These are phyloP conservation scores for Rhea americana DNA, from an alignment of 2,113 vertebrate genomes.

Conservation along the genomic window DNA sequence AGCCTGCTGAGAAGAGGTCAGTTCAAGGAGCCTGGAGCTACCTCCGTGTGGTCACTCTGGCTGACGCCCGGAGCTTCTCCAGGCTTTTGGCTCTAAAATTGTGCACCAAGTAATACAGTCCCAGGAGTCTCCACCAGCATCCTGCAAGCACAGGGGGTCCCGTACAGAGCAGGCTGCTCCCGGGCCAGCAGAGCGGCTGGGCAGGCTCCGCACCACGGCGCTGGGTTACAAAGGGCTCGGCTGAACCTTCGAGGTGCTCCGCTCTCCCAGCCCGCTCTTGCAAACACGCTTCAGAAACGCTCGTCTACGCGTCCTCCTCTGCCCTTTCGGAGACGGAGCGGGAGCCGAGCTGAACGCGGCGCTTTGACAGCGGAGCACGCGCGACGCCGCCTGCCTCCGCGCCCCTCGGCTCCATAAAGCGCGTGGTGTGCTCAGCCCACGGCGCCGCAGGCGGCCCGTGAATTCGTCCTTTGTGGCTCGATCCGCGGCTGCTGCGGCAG, in stretches of 20 bases:
- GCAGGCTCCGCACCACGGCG: neutral
- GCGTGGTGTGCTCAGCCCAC: neutral
- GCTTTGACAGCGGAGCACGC: neutral
- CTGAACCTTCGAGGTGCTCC: neutral
- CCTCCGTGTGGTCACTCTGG: accelerated
- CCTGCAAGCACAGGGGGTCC: neutral
- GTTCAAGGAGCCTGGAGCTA: accelerated
- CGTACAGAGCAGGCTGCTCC: accelerated
- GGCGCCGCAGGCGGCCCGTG: neutral
- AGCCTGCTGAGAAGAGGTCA: neutral
- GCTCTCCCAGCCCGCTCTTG: neutral
- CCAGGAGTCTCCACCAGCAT: accelerated
- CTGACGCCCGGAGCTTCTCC: neutral
- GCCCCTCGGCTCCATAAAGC: neutral
- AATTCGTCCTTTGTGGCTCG: constrained; percentile 32
- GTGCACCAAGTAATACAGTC: accelerated
- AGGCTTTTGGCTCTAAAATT: neutral
- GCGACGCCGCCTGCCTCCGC: neutral
- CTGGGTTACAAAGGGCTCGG: neutral
- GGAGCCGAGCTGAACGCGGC: neutral
- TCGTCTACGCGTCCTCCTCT: neutral
- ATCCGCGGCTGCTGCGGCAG: neutral
- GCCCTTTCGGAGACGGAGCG: neutral
- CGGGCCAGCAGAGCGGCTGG: neutral
- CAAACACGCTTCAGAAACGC: neutral